Percentiles rank a stretch among this genome's conserved stretches.
Evolutionary conservation across 2,888 invertebrate genomes (phyloP).

Genomic region (Coelinius sp.): DNA sequence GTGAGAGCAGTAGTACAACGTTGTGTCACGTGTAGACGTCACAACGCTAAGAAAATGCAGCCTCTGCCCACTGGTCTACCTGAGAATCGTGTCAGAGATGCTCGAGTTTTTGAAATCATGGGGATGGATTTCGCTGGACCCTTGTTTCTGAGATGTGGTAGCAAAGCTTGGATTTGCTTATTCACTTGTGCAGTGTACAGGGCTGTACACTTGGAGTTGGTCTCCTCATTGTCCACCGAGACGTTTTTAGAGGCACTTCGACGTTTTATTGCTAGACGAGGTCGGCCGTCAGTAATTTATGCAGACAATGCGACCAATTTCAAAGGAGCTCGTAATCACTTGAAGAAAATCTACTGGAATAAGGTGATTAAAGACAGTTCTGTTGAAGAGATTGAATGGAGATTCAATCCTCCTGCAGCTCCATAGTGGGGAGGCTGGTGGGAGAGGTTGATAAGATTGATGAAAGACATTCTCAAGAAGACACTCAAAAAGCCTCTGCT

Average conservation of each 20-base stretch:
- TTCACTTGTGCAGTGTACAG: conserved; percentile 65
- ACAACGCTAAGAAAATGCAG: conserved; percentile 23
- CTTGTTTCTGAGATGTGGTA: conserved; percentile 49
- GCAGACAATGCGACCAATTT: conserved; percentile 45
- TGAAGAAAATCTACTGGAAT: no score
- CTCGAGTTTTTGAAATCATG: conserved; percentile 42
- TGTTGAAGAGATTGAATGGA: conserved; percentile 36
- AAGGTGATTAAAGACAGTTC: not conserved
- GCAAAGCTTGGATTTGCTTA: conserved; percentile 59
- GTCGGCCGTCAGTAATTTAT: conserved; percentile 36
- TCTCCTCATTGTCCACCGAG: conserved; percentile 53
- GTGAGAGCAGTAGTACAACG: not conserved
- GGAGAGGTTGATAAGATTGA: conserved; percentile 44
- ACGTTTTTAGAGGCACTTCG: conserved; percentile 53
- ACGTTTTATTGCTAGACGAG: conserved; percentile 45
- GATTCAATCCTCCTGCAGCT: conserved; percentile 41
- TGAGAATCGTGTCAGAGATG: conserved; percentile 39
- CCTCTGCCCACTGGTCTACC: conserved; percentile 35
- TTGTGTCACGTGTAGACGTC: conserved; percentile 35
- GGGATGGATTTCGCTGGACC: conserved; percentile 64
- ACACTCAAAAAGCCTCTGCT: no score
- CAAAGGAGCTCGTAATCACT: no score
- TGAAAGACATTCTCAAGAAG: conserved; percentile 61
- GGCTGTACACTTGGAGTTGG: conserved; percentile 65
- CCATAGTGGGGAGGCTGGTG: conserved; percentile 42